phyloP scores from a whole-genome alignment of 2,888 invertebrate species.

The Timema cristinae region DNA sequence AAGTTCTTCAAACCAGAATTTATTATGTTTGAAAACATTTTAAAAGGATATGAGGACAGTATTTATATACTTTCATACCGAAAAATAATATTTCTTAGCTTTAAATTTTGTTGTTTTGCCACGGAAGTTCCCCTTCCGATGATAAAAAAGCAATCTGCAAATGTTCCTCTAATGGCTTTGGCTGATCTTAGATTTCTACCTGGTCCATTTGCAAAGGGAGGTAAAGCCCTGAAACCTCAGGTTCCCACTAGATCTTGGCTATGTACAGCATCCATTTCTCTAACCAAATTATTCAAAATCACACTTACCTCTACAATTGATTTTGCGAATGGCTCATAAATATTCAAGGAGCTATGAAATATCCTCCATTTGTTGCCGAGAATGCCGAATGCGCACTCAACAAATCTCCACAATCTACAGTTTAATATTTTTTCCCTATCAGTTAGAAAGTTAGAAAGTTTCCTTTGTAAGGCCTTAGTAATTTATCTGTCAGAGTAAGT shows the following conservation, averaged over 20 bases:
- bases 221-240: not conserved
- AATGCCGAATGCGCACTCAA: no score
- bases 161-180: not conserved
- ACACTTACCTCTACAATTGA: not conserved
- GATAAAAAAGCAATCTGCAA: not conserved
- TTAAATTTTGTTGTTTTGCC: conserved; percentile 3
- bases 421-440: not conserved
- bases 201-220: not conserved
- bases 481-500: not conserved
- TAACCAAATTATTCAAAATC: not conserved
- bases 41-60: no score
- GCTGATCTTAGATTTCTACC: not conserved
- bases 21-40: no score
- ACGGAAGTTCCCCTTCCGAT: not conserved
- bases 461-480: not conserved
- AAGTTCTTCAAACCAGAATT: no score
- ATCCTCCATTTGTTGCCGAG: no score
- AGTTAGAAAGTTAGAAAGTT: not conserved
- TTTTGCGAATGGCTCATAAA: not conserved
- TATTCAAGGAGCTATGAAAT: not conserved
- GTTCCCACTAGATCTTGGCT: not conserved
- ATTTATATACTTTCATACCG: not conserved
- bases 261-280: not conserved
- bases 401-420: no score
- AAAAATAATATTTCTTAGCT: not conserved